Evolutionary conservation across 1,140 invertebrate genomes (phyloP).

Genomic region (Zophobas morio): DNA sequence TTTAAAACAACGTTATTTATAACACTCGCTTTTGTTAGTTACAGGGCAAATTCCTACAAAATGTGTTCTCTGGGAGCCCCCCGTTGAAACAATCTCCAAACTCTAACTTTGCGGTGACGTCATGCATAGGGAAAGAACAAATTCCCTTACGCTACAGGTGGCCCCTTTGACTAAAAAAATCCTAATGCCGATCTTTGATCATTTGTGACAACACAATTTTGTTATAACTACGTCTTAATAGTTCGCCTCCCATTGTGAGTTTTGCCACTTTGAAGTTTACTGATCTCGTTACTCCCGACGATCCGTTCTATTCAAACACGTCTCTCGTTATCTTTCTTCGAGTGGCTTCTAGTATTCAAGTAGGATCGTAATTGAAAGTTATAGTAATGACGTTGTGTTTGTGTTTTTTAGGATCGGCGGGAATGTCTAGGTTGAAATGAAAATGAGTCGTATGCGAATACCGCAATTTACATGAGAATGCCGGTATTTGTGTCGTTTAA

Average conservation of each 20-base stretch:
- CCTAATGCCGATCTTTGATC: no score
- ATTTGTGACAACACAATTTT: no score
- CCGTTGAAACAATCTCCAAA: no score
- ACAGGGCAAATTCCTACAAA: no score
- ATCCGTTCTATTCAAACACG: conserved; percentile 10
- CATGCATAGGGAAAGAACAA: no score
- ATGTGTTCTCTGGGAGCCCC: no score
- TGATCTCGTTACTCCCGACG: background rate
- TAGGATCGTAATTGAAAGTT: conserved; percentile 10
- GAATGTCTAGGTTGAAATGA: background rate
- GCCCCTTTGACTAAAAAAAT: no score
- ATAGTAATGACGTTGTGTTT: background rate
- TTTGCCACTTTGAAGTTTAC: conserved; percentile 13
- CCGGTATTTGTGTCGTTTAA: background rate
- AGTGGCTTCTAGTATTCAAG: conserved; percentile 8
- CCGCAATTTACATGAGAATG: background rate
- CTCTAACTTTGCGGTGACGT: no score
- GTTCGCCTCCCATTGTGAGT: background rate
- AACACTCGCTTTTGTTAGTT: no score
- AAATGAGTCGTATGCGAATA: background rate
- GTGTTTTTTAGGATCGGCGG: background rate
- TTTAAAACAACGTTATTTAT: no score
- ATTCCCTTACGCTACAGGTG: no score
- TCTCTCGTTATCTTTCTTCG: background rate
- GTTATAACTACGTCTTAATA: background rate